Evolutionary conservation across 35 echinoderm and acorn worm species (phyloP).

Genomic region (Patiria miniata): DNA sequence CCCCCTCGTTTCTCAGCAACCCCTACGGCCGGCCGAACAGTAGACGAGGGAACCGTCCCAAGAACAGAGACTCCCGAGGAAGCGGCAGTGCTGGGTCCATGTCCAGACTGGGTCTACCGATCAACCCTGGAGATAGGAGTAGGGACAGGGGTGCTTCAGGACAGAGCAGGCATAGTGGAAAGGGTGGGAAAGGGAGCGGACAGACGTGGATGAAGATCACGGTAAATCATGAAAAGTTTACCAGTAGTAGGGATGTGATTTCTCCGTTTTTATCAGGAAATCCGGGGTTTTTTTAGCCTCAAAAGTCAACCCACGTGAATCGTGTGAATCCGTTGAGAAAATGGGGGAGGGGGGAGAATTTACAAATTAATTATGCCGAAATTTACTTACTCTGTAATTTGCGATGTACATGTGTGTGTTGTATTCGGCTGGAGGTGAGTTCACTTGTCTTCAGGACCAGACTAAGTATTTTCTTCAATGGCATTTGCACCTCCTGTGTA

Average conservation of each 20-base stretch:
- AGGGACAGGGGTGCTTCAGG: not conserved
- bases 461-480: too few species aligned
- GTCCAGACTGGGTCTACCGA: not conserved
- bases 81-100: not conserved
- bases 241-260: not conserved
- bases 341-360: not conserved
- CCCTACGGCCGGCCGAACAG: conserved; percentile 27
- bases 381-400: too few species aligned
- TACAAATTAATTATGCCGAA: not conserved
- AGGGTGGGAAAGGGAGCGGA: not conserved
- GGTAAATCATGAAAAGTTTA: not conserved
- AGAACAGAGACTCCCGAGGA: not conserved
- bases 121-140: not conserved
- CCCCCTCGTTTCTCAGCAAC: conserved; percentile 6
- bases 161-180: not conserved
- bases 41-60: not conserved
- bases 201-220: not conserved
- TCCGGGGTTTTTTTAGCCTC: not conserved
- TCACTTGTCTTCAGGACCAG: too few species aligned
- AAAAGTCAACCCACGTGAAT: too few species aligned
- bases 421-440: not conserved
- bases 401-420: too few species aligned
- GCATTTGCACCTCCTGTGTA: too few species aligned
- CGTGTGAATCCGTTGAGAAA: too few species aligned
- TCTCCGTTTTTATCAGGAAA: not conserved